A percentile compares a stretch with the other conserved stretches of the same genome.
These are phyloP conservation scores for Rotaria macrura DNA, from an alignment of 2,888 invertebrate species.

Conservation along the genomic window DNA sequence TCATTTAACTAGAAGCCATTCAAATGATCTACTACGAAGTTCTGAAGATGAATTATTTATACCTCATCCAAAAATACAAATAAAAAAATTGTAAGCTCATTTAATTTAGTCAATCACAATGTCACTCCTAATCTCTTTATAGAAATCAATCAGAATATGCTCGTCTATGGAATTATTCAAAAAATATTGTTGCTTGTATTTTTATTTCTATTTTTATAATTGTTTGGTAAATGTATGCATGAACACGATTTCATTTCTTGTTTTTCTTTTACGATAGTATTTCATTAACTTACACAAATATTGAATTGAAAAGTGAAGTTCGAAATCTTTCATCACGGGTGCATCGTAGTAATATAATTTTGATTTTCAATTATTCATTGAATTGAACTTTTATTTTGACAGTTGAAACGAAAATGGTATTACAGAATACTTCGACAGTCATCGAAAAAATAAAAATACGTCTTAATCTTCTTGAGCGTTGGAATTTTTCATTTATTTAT, in stretches of 20 bases:
- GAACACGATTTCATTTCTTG: background rate
- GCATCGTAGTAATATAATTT: background rate
- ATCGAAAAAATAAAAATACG: background rate
- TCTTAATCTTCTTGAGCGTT: background rate
- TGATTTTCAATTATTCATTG: background rate
- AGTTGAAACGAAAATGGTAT: background rate
- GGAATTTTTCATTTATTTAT: background rate
- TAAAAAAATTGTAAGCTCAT: background rate
- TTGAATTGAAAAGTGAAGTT: background rate
- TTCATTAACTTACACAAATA: background rate
- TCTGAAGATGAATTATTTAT: constrained; percentile 21
- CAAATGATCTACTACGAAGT: background rate
- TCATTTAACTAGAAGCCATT: background rate
- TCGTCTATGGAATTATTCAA: background rate
- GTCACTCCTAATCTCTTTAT: background rate
- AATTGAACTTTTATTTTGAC: background rate
- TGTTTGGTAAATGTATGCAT: background rate
- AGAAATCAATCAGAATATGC: background rate
- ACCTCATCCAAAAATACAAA: background rate
- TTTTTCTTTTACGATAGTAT: background rate
- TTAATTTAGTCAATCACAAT: background rate
- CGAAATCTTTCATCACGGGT: background rate
- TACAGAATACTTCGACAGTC: background rate
- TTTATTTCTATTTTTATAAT: background rate
- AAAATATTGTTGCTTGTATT: background rate